Percentiles rank a stretch among this genome's conserved stretches.
These are phyloP conservation scores for Echinops telfairi DNA, from an alignment of 2,113 vertebrate species.

Conservation along the genomic window DNA sequence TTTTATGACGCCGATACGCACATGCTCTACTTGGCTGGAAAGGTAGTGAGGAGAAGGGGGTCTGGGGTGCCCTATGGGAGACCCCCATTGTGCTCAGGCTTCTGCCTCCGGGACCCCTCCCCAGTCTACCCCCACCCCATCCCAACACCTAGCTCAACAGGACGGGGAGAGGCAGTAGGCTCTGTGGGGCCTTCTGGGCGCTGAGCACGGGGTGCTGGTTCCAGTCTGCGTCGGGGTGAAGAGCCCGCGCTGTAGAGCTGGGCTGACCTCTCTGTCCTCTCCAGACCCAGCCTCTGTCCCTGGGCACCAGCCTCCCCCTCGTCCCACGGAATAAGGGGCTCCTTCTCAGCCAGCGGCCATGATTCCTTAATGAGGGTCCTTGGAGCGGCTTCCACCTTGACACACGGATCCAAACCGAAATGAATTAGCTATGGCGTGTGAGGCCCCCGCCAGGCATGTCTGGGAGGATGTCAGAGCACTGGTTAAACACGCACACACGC, in stretches of 20 bases:
- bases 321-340: too few relatives aligned
- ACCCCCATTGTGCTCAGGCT: fast-evolving
- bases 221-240: too few relatives aligned
- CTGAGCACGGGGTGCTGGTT: too few relatives aligned
- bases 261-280: background rate
- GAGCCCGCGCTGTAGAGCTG: background rate
- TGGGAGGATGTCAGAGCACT: background rate
- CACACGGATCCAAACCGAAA: background rate
- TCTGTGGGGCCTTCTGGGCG: too few relatives aligned
- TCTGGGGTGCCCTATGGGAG: background rate
- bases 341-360: background rate
- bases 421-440: background rate
- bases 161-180: background rate
- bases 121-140: too few relatives aligned
- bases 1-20: constrained; percentile 98
- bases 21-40: constrained; percentile 98
- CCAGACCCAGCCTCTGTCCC: too few relatives aligned
- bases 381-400: background rate
- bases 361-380: background rate
- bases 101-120: background rate
- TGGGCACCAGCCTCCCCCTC: too few relatives aligned
- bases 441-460: background rate
- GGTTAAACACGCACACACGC: background rate
- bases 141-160: too few relatives aligned
- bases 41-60: constrained; percentile 86